Conservation (phyloP, 2,888 invertebrate genomes). For the Microchrysa polita region DNA sequence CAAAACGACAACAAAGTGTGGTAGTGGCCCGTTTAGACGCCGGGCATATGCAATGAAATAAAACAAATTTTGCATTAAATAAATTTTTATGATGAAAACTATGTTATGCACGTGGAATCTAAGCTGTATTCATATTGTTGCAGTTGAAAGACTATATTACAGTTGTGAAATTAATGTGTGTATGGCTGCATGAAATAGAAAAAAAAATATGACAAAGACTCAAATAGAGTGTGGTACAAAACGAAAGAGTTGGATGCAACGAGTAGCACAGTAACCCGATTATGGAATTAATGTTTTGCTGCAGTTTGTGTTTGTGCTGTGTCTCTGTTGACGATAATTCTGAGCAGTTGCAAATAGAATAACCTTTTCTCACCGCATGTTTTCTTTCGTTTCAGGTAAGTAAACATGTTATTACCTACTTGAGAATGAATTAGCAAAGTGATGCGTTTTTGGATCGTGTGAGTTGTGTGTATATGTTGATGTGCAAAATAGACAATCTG, state of each 20-base stretch:
- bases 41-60: not conserved
- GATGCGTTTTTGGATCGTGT: too few species aligned
- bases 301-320: not conserved
- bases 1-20: not conserved
- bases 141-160: not conserved
- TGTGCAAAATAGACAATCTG: too few species aligned
- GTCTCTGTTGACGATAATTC: too few species aligned
- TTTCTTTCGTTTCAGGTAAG: too few species aligned
- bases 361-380: too few species aligned
- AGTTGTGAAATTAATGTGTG: slow-evolving; percentile 17
- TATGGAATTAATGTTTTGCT: not conserved
- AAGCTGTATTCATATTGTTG: not conserved
- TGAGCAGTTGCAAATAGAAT: too few species aligned
- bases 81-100: not conserved
- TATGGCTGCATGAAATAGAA: not conserved
- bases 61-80: slow-evolving; percentile 10
- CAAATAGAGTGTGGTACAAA: slow-evolving; percentile 1
- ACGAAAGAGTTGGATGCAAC: slow-evolving; percentile 39
- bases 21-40: not conserved
- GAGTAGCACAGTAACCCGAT: slow-evolving; percentile 31
- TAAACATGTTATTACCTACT: too few species aligned
- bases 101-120: not conserved
- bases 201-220: not conserved
- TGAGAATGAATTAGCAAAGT: too few species aligned
- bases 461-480: too few species aligned